Evolutionary conservation across 1,140 invertebrate genomes (phyloP).

Genomic region (Tachypleus tridentatus): DNA sequence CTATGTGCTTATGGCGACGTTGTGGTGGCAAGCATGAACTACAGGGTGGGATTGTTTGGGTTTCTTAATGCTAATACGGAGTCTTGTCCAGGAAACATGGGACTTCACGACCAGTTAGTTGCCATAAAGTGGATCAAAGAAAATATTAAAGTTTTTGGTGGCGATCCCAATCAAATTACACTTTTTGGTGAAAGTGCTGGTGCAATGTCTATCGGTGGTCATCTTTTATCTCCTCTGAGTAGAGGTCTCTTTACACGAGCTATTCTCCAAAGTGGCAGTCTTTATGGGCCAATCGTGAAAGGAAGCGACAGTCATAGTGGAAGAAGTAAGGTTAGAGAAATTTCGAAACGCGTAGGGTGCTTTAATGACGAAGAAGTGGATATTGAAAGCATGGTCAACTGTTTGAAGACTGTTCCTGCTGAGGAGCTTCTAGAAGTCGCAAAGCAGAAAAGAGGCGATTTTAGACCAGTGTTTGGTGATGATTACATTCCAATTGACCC

Average conservation of each 20-base stretch:
- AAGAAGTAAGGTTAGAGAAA: background rate
- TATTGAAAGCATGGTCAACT: background rate
- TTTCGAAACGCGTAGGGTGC: background rate
- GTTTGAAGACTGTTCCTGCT: constrained; percentile 3
- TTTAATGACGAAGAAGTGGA: background rate
- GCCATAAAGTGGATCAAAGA: constrained; percentile 28
- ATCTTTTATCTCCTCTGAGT: constrained; percentile 58
- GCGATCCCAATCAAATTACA: constrained; percentile 32
- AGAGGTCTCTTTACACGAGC: constrained; percentile 25
- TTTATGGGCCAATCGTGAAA: constrained; percentile 3
- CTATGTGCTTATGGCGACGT: too few species aligned
- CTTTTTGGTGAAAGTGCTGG: constrained; percentile 53
- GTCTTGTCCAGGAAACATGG: constrained; percentile 17
- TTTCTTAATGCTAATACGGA: constrained; percentile 17
- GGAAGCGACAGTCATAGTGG: background rate
- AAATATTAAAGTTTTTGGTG: constrained; percentile 30
- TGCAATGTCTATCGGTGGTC: constrained; percentile 66
- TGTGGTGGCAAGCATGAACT: background rate
- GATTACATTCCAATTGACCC: background rate
- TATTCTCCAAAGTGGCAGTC: constrained; percentile 36
- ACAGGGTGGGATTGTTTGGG: constrained; percentile 18
- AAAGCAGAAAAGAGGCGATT: background rate
- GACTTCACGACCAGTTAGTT: constrained; percentile 25
- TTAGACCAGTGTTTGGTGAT: background rate
- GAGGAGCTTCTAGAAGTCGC: background rate